Evolutionary conservation across 2,113 vertebrate species (phyloP).

Genomic region (Entomyzon cyanotis): DNA sequence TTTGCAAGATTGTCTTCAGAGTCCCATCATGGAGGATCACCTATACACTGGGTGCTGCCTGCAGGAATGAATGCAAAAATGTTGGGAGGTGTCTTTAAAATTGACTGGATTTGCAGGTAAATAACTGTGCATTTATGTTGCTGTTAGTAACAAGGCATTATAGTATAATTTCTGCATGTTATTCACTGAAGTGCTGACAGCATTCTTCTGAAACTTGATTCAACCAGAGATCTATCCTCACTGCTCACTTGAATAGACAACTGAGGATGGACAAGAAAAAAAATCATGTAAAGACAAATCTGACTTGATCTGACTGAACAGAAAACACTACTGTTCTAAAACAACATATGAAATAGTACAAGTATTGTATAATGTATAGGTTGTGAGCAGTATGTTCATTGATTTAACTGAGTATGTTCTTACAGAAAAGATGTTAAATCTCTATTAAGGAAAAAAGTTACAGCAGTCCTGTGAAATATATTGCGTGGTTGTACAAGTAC

Average conservation of each 20-base stretch:
- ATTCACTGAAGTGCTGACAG: neutral
- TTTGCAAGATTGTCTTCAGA: conserved; percentile 94
- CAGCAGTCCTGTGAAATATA: neutral
- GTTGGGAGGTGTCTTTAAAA: conserved; percentile 97
- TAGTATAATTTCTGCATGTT: neutral
- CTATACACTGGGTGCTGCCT: conserved; percentile 98
- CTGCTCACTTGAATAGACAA: neutral
- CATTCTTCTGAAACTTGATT: neutral
- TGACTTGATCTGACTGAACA: neutral
- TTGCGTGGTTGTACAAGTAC: neutral
- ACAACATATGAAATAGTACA: neutral
- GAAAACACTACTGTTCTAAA: neutral
- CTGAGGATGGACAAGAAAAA: neutral
- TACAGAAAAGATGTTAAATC: neutral
- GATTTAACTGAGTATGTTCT: neutral
- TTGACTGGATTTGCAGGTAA: conserved; percentile 99
- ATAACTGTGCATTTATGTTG: neutral
- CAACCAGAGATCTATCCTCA: neutral
- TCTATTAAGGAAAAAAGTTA: neutral
- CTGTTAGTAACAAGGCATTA: neutral
- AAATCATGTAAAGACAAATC: neutral
- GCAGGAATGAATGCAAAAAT: conserved; percentile 99
- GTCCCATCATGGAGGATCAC: conserved; percentile 95
- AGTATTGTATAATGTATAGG: neutral
- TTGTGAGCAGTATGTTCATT: neutral